Evolutionary conservation across 2,113 vertebrate species (phyloP).

Genomic region (cattle (Bos taurus)): ARS-UCD2.0 NC_037334.1:20767001-20767500

Average conservation of each 20-base stretch:
- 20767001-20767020: background rate
- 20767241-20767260: background rate
- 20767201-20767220: background rate
- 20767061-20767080: background rate
- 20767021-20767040: background rate
- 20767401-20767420: background rate
- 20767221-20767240: background rate
- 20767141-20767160: background rate
- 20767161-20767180: background rate
- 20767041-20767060: background rate
- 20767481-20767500: slow-evolving; percentile 41
- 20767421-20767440: background rate
- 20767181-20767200: background rate
- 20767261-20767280: background rate
- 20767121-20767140: background rate
- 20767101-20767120: background rate
- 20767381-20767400: background rate
- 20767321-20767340: background rate
- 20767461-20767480: slow-evolving; percentile 42
- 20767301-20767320: too few species aligned
- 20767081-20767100: background rate
- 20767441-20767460: background rate
- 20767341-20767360: background rate
- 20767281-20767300: too few species aligned
- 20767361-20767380: background rate